Evolutionary conservation across 2,888 invertebrate species (phyloP), one percentile per base, ranked within the genome.

Genomic region (Callinectes sapidus): DNA sequence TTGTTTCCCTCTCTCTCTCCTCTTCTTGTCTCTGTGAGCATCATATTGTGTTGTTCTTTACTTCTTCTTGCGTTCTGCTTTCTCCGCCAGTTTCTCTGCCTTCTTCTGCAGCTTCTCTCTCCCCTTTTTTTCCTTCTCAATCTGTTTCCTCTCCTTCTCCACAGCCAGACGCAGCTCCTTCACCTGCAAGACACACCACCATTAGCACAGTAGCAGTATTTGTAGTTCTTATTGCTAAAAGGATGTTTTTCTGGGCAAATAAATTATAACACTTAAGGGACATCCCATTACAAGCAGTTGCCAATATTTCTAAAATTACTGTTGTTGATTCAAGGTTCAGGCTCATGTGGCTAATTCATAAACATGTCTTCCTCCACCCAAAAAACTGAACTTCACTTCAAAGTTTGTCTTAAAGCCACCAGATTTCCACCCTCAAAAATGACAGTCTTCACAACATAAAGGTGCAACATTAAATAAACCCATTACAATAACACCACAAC

Each of bases 101-200:
- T 98, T 98, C 95, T 97, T 97, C 95, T 97, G 97, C 95, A 98
- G 97, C 95, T 98, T 98, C 95, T 98, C 98, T 95, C 98, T 97
- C 95, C 97, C 97, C 95, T 98, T 97, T 92, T 97, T 96, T 95
- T 98, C 98, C 95, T 98, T 98, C 95, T 99, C 99, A 96, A 97
- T 97, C 92, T 97, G 97, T 95, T 96, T 96, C 92, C 96, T 95
- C 94, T 96, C 96, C 93, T 96, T 96, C 94, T 96, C 96, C 23
- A 97, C 97, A 95, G 97, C 97, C 93, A 97, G 96, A 95, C 97
- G 97, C 87, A 98, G 96, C 95, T 98, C 98, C 96, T 98, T 98
- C 95, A 98, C 97, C 93, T 94, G 92, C 5, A 92, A 91, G 23
- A 39, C 13, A 71, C 28, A 71, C 28, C 61, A 61, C 23, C 61